Conservation (phyloP, 2,888 invertebrate species). For the Rhamnusium bicolor region DNA sequence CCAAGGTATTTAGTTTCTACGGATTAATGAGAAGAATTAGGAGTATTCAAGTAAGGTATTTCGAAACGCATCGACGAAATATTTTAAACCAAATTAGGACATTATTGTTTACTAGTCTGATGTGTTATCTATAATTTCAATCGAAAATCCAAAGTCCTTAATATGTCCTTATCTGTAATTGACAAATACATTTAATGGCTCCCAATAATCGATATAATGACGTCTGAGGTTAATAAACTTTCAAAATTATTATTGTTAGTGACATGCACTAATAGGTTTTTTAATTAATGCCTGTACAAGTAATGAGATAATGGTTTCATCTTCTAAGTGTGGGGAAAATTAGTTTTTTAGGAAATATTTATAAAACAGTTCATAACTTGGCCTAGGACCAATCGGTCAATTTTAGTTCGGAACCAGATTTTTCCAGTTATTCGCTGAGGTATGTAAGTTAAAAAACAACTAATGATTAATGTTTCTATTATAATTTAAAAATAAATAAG, state of each 20-base stretch:
- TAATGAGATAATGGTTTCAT: background rate
- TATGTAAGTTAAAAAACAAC: background rate
- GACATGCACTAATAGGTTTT: conserved; percentile 4
- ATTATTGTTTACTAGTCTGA: conserved; percentile 19
- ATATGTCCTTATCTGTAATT: conserved; percentile 23
- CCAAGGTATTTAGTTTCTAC: background rate
- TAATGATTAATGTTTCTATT: background rate
- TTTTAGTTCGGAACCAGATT: background rate
- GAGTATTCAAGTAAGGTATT: background rate
- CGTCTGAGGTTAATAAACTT: conserved; percentile 32
- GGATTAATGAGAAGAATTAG: background rate
- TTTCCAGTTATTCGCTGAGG: conserved; percentile 1
- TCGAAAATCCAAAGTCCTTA: conserved; percentile 25
- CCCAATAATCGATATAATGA: conserved; percentile 23
- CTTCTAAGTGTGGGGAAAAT: background rate
- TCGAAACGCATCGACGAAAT: background rate
- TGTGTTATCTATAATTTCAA: background rate
- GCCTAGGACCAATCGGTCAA: background rate
- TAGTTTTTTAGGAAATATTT: background rate
- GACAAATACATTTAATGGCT: conserved; percentile 27
- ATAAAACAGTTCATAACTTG: background rate
- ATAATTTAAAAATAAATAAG: background rate
- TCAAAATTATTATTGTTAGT: conserved; percentile 12
- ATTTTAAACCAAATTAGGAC: conserved; percentile 21
- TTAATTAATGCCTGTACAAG: background rate